Base-by-base conservation (phyloP, 2,113 vertebrate species). In the Damaliscus lunatus region DNA sequence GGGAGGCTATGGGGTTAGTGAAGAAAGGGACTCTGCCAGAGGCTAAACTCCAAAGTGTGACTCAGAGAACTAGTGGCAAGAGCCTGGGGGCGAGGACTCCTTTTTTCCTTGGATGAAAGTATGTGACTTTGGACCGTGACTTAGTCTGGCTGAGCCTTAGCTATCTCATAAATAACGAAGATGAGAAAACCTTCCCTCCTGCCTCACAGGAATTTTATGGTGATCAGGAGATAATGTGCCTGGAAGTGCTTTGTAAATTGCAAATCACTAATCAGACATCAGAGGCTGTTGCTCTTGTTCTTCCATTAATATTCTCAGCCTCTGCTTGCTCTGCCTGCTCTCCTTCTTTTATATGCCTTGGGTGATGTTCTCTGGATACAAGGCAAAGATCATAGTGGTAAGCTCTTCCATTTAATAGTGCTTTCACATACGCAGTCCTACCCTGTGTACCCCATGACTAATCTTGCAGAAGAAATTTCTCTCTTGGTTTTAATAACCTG, bases 261-360 rank as follows among this genome's bases (percentile, higher is more conserved):
- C 92, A 97, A 92, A 91, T 85, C 93, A 55, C 59, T 94, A 59
- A 95, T 91, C 95, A 94, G 89, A 88, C 88, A 82, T 46, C 36
- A 53, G 81, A 85, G 53, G 52, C 13, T 71, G 48, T 40, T 43
- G 21, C 6, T 96, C 36, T 80, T 83, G 15, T 88, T 90, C 50
- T 90, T 62, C 36, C 52, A 88, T 95, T 84, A 92, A 94, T 93
- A 92, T 85, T 77, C 88, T 88, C 52, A 78, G 57, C 33, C 33
- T 91, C n/a, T 62, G 16, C 29, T 53, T 82, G 84, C 84, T 80
- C 55, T 43, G 8, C 29, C 31, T 53, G 59, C 21, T 67, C 62
- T 64, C 89, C 50, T 33, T 80, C 62, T 94, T 71, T 71, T 40
- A 27, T 19, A 52, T 25, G 74, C 57, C 71, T 62, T 33, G 67